Conservation (phyloP, 2,888 invertebrate genomes). For the Pimpla rufipes region DNA sequence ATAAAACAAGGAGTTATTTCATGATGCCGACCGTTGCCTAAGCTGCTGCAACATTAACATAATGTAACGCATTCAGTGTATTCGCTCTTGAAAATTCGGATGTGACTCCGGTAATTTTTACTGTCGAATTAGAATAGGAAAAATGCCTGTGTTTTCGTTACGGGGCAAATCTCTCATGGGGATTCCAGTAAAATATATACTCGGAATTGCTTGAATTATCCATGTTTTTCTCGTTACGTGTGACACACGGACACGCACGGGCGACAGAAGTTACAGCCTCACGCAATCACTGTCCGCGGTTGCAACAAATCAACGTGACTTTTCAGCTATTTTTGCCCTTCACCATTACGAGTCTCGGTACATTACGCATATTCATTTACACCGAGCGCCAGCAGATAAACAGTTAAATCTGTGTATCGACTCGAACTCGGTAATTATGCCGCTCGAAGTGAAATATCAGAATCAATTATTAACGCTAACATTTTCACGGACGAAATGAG, state of each 20-base stretch:
- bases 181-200: too few relatives aligned
- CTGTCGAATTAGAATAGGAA: too few relatives aligned
- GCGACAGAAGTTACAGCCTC: conserved; percentile 1
- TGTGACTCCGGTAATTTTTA: too few relatives aligned
- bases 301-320: not conserved
- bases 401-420: not conserved
- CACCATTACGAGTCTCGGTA: not conserved
- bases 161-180: too few relatives aligned
- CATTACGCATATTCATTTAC: not conserved
- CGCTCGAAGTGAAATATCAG: not conserved
- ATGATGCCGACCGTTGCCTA: too few relatives aligned
- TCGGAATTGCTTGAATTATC: too few relatives aligned
- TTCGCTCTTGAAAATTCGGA: too few relatives aligned
- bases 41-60: too few relatives aligned
- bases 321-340: conserved; percentile 11
- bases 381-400: not conserved
- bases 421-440: not conserved
- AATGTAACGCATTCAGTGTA: too few relatives aligned
- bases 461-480: not conserved
- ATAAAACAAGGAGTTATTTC: too few relatives aligned
- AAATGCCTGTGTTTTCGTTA: too few relatives aligned
- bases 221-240: too few relatives aligned
- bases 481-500: conserved; percentile 16
- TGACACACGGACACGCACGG: not conserved
- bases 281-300: conserved; percentile 5